Evolutionary conservation across 2,888 invertebrate genomes (phyloP).

Genomic region (Leptogaster cylindrica): DNA sequence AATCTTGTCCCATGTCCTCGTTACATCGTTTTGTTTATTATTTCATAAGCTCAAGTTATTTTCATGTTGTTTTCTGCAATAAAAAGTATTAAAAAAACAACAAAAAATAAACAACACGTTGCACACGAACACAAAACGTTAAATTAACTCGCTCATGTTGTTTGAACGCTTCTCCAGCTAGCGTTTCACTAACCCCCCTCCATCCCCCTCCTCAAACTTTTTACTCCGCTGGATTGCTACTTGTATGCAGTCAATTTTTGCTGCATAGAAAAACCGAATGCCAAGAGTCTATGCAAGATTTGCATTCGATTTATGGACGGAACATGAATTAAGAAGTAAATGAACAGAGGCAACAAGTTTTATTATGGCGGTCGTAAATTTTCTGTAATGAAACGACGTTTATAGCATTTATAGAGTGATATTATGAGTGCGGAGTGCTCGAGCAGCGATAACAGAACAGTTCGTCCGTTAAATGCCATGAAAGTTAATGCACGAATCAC

Average conservation of each 20-base stretch:
- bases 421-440: background rate
- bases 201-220: no score
- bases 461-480: no score
- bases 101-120: no score
- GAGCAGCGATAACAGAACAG: background rate
- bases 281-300: background rate
- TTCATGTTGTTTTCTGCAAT: background rate
- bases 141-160: no score
- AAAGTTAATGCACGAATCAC: no score
- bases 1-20: background rate
- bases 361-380: background rate
- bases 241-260: no score
- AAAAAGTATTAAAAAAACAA: no score
- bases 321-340: background rate
- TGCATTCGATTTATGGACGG: slow-evolving; percentile 3
- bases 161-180: no score
- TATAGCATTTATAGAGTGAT: background rate
- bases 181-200: no score
- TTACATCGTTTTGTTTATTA: background rate
- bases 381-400: slow-evolving; percentile 4
- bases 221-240: no score
- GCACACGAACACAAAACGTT: no score
- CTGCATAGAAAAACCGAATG: no score
- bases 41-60: background rate
- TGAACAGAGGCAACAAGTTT: background rate